Conservation (phyloP, 2,888 invertebrate species). For the Synanthedon myopaeformis region DNA sequence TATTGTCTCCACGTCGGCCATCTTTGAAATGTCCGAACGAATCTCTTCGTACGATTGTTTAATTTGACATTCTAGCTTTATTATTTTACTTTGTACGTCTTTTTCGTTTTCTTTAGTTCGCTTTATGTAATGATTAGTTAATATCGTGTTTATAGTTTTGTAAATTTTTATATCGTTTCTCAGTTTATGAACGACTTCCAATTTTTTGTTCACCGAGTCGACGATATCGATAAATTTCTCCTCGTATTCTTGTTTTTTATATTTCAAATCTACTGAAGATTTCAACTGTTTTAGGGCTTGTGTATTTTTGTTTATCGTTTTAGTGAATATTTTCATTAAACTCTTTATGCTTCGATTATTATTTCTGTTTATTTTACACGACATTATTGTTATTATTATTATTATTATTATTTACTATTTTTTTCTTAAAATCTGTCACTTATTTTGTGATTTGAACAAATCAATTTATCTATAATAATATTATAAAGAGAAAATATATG, state of each 20-base stretch:
- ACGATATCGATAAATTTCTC: conserved; percentile 45
- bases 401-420: too few relatives aligned
- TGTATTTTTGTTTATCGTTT: conserved; percentile 49
- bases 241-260: conserved; percentile 24
- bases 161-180: conserved; percentile 62
- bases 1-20: conserved; percentile 27
- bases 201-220: conserved; percentile 52
- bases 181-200: conserved; percentile 51
- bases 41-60: conserved; percentile 45
- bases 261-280: conserved; percentile 32
- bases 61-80: conserved; percentile 45
- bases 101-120: conserved; percentile 50
- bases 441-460: too few relatives aligned
- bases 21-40: conserved; percentile 34
- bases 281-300: conserved; percentile 45
- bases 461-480: too few relatives aligned
- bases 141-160: conserved; percentile 53
- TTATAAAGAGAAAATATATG: too few relatives aligned
- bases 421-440: too few relatives aligned
- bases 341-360: conserved; percentile 13
- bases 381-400: too few relatives aligned
- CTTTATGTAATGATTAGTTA: conserved; percentile 60
- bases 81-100: conserved; percentile 41
- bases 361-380: too few relatives aligned
- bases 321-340: conserved; percentile 36